A percentile compares a stretch with the other conserved stretches of the same genome.
Evolutionary conservation across 2,888 invertebrate species (phyloP).

Genomic region (Beris chalybata): DNA sequence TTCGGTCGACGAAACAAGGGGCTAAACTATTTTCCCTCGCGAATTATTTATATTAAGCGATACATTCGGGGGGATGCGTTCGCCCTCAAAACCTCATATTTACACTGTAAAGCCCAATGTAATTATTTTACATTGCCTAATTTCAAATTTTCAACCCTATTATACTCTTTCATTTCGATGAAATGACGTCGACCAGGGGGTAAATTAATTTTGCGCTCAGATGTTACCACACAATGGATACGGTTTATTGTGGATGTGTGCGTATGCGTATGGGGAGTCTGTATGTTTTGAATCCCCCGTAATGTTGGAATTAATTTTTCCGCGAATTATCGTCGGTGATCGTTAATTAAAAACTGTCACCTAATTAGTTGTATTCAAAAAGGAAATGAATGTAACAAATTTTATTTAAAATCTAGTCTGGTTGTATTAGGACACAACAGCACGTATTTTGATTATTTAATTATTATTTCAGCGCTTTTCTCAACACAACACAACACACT

Average conservation of each 20-base stretch:
- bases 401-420: too few species aligned
- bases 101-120: constrained; percentile 18
- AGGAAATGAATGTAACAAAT: too few species aligned
- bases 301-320: constrained; percentile 13
- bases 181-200: constrained; percentile 5
- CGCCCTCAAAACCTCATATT: constrained; percentile 10
- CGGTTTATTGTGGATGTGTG: too few species aligned
- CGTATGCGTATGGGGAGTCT: too few species aligned
- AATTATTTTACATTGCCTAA: constrained; percentile 26
- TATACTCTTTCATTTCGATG: background rate
- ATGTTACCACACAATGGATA: constrained; percentile 8
- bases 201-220: constrained; percentile 26
- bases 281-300: too few species aligned
- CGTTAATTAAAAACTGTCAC: constrained; percentile 26
- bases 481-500: too few species aligned
- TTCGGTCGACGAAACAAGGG: too few species aligned
- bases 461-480: too few species aligned
- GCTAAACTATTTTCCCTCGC: too few species aligned
- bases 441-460: too few species aligned
- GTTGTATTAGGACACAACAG: too few species aligned
- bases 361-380: constrained; percentile 6
- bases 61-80: background rate
- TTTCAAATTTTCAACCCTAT: constrained; percentile 24
- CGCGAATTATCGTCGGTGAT: constrained; percentile 7
- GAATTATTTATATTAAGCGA: background rate